Percentiles rank a stretch among this genome's conserved stretches.
Conservation (phyloP, 2,113 vertebrate species). For the Etia nguti region DNA sequence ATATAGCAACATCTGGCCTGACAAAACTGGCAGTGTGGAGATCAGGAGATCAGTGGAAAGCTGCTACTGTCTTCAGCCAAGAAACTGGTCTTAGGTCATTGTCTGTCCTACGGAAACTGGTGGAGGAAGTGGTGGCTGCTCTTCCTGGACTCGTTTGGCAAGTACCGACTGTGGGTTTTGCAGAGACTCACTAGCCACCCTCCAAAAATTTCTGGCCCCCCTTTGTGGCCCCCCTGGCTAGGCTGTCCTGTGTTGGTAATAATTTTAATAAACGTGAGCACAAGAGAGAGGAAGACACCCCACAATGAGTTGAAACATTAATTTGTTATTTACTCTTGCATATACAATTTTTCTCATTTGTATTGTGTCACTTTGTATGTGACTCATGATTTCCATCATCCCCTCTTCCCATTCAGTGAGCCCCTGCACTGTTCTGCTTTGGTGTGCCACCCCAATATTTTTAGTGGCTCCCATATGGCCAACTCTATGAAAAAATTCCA, state of each 20-base stretch:
- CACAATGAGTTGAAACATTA: background rate
- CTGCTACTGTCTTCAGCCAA: background rate
- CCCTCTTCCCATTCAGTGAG: background rate
- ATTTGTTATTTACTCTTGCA: background rate
- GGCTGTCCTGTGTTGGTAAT: background rate
- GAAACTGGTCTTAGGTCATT: background rate
- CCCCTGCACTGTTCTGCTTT: background rate
- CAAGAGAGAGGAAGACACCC: background rate
- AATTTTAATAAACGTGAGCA: background rate
- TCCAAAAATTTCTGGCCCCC: background rate
- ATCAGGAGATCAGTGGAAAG: background rate
- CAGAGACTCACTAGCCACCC: background rate
- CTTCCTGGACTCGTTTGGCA: background rate
- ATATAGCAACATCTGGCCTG: background rate
- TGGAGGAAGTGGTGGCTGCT: background rate
- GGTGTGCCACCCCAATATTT: background rate
- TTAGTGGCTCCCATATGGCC: background rate
- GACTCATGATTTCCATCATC: background rate
- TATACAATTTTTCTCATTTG: background rate
- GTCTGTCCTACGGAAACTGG: background rate
- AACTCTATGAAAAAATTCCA: background rate
- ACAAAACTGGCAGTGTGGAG: background rate
- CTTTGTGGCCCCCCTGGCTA: background rate
- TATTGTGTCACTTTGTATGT: background rate
- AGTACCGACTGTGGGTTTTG: accelerated